Evolutionary conservation across 1,140 invertebrate genomes (phyloP).

Genomic region (Hyposmocoma kahamanoa): DNA sequence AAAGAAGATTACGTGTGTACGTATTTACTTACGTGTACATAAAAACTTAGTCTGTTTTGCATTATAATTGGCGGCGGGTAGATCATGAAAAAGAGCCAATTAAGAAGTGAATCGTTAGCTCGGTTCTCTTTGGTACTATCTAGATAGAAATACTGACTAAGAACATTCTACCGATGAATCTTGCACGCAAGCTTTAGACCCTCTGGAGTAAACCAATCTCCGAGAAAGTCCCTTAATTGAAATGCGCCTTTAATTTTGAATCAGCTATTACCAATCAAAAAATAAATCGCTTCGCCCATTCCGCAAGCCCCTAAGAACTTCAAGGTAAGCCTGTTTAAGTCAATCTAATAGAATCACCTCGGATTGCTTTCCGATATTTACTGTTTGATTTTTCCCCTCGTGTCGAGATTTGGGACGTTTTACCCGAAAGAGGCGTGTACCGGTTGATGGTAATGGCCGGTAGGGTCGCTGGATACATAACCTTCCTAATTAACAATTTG

Average conservation of each 20-base stretch:
- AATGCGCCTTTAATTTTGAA: not conserved
- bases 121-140: slow-evolving; percentile 22
- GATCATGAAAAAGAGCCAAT: slow-evolving; percentile 24
- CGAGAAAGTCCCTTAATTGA: not conserved
- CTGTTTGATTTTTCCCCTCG: slow-evolving; percentile 66
- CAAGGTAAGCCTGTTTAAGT: slow-evolving; percentile 47
- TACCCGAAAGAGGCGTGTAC: slow-evolving; percentile 62
- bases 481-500: slow-evolving; percentile 64
- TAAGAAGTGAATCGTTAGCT: slow-evolving; percentile 27
- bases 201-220: not conserved
- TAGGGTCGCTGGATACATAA: slow-evolving; percentile 46
- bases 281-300: slow-evolving; percentile 20
- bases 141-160: slow-evolving; percentile 23
- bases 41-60: not conserved
- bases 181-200: slow-evolving; percentile 23
- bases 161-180: slow-evolving; percentile 22
- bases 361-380: slow-evolving; percentile 73
- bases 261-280: slow-evolving; percentile 9
- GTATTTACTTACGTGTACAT: too few relatives aligned
- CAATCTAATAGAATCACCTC: slow-evolving; percentile 70
- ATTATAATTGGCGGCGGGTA: not conserved
- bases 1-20: too few relatives aligned
- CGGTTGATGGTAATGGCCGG: slow-evolving; percentile 42
- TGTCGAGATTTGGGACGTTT: slow-evolving; percentile 51
- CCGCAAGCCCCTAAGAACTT: slow-evolving; percentile 21